A percentile compares a stretch with the other conserved stretches of the same genome.
Conservation (phyloP, 1,140 invertebrate genomes). For the Apis florea region DNA sequence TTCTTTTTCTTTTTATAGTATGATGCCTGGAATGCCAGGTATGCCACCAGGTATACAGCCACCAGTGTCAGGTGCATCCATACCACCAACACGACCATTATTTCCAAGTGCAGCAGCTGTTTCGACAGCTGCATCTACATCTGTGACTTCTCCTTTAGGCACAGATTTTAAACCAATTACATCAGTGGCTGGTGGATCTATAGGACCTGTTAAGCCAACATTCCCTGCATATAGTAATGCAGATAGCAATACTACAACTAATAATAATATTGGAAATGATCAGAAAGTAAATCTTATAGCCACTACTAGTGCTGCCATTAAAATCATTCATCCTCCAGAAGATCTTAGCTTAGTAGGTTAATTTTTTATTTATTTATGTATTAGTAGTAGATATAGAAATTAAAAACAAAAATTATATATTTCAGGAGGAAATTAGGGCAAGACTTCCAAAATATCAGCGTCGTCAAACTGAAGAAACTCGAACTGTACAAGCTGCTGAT, state of each 20-base stretch:
- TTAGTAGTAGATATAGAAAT: background rate
- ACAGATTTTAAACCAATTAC: conserved; percentile 85
- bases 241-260: conserved; percentile 73
- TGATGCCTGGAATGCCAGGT: conserved; percentile 80
- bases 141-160: conserved; percentile 81
- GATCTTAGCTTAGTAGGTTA: conserved; percentile 91
- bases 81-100: conserved; percentile 84
- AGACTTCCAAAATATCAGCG: conserved; percentile 87
- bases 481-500: conserved; percentile 81
- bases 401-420: conserved; percentile 6
- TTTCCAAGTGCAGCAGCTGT: conserved; percentile 86
- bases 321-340: conserved; percentile 96
- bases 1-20: conserved; percentile 72
- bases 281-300: conserved; percentile 88
- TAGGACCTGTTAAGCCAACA: conserved; percentile 85
- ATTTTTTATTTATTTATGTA: background rate
- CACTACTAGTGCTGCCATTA: conserved; percentile 91
- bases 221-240: conserved; percentile 86
- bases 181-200: conserved; percentile 78
- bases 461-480: conserved; percentile 79
- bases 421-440: conserved; percentile 91
- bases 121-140: conserved; percentile 81
- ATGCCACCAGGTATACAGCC: conserved; percentile 82
- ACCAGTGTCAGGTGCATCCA: conserved; percentile 82
- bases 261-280: conserved; percentile 74